Conservation (phyloP, 2,113 vertebrate species). For the Lathamus discolor region DNA sequence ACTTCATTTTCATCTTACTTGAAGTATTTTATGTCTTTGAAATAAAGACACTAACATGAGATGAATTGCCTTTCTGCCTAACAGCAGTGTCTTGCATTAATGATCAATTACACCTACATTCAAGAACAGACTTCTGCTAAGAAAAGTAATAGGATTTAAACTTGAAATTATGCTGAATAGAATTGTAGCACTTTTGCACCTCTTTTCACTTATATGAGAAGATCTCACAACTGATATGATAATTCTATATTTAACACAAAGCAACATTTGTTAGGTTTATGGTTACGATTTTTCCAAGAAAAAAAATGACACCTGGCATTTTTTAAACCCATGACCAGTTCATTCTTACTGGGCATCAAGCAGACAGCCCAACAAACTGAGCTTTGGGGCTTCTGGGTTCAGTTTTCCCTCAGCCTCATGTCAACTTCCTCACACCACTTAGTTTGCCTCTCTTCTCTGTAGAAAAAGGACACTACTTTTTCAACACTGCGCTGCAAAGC, state of each 20-base stretch:
- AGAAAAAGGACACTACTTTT: background rate
- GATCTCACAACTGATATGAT: background rate
- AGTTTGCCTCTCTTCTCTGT: background rate
- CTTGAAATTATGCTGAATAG: slow-evolving; percentile 1
- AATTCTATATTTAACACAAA: background rate
- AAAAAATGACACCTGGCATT: background rate
- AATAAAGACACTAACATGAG: slow-evolving; percentile 28
- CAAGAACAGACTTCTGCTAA: slow-evolving; percentile 2
- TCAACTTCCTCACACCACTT: background rate
- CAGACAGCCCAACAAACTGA: background rate
- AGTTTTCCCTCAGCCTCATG: background rate
- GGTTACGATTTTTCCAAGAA: background rate
- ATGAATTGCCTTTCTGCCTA: slow-evolving; percentile 7
- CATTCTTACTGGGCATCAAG: background rate
- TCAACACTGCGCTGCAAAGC: background rate
- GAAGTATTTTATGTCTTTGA: slow-evolving; percentile 33
- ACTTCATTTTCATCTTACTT: slow-evolving; percentile 40
- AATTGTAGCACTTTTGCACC: background rate
- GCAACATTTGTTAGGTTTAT: background rate
- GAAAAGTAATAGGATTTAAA: slow-evolving; percentile 29
- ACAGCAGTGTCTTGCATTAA: slow-evolving; percentile 32
- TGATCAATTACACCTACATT: slow-evolving; percentile 42
- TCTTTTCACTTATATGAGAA: background rate
- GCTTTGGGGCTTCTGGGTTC: background rate
- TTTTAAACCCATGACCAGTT: background rate